Evolutionary conservation across 2,888 invertebrate species (phyloP), one percentile per base, ranked within the genome.

Genomic region (Drosophila austrosaltans): DNA sequence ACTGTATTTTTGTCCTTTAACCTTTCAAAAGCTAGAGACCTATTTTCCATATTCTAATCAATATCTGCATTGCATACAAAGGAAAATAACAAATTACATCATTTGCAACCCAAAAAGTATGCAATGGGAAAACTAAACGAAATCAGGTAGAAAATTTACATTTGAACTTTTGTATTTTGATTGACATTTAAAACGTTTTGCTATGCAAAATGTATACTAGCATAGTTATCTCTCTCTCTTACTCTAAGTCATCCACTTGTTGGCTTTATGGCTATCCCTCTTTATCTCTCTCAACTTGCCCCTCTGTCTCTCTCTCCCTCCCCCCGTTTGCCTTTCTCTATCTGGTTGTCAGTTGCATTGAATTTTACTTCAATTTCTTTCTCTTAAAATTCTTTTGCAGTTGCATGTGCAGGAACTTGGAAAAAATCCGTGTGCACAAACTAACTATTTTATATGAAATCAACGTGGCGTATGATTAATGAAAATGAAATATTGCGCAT

Each of bases 381-480:
- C 59, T 20, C 48, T 63, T 60, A 7, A 40, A n/a, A n/a, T 40
- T 53, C 25, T 36, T n/a, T 44, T 25, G 22, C n/a, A 30, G 42
- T 58, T 70, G 77, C 75, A 76, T 74, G 75, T 78, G 75, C 87
- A 86, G 80, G 68, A 69, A 76, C 79, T 83, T 83, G 83, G 83
- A 86, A 86, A 83, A 83, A 83, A 83, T 79, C 79, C 77, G 73
- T 79, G 81, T 81, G 86, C 86, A 78, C 42, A 48, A 59, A 57
- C 64, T 70, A 72, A 48, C 48, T 25, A 48, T 48, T 72, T 66
- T 81, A 63, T 86, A 76, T 80, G 83, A 61, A 66, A 77, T 77
- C 82, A 85, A 76, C 83, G 79, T 77, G 81, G 87, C 82, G 82
- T 82, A 85, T 82, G 82, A 82, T 82, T 82, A 82, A 82, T 85